These are phyloP conservation scores for Daboia siamensis DNA, from an alignment of 2,113 vertebrate species.

Conservation along the genomic window DNA sequence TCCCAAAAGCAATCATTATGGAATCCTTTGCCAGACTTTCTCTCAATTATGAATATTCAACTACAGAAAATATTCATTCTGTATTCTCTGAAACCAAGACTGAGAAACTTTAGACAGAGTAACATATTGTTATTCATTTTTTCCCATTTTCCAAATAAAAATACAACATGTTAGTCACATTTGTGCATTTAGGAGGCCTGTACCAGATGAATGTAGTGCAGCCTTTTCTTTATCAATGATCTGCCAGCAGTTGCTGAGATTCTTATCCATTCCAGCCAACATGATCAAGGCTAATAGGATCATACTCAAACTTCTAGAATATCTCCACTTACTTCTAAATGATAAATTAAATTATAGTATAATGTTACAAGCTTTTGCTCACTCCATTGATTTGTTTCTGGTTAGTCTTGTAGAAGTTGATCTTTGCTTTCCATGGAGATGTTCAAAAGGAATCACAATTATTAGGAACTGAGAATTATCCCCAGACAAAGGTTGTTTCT, in stretches of 20 bases:
- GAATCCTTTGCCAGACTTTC: background rate
- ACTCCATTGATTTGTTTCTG: background rate
- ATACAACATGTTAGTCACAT: background rate
- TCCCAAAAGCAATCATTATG: background rate
- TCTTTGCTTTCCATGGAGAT: background rate
- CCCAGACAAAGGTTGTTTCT: background rate
- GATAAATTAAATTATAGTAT: background rate
- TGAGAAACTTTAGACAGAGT: background rate
- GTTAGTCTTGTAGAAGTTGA: background rate
- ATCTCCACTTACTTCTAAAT: background rate
- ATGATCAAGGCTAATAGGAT: background rate
- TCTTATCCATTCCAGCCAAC: background rate
- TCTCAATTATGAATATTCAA: background rate
- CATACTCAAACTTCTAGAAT: background rate
- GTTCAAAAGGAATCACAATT: background rate
- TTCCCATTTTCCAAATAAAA: background rate
- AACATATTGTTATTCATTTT: background rate
- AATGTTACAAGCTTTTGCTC: background rate
- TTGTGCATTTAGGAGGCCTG: background rate
- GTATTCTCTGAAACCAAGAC: background rate
- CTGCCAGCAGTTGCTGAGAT: background rate
- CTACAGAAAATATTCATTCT: background rate
- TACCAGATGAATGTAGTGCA: background rate
- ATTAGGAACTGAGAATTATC: background rate
- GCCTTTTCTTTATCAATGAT: background rate